Evolutionary conservation across 2,113 vertebrate species (phyloP).

Genomic region (Poeciliopsis retropinna): DNA sequence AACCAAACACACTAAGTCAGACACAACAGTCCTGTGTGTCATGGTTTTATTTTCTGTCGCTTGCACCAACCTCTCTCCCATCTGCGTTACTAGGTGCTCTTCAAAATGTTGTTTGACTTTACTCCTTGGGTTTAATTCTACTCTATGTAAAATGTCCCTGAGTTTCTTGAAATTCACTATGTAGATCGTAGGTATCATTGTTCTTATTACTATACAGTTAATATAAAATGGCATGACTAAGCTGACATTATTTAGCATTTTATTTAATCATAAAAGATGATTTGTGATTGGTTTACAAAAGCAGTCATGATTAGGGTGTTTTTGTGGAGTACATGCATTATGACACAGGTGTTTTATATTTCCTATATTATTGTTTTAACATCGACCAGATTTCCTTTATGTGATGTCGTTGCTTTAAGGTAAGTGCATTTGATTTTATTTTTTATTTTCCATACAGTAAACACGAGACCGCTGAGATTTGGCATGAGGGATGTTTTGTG

Average conservation of each 20-base stretch:
- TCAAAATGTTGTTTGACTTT: neutral
- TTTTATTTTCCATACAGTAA: slow-evolving; percentile 3
- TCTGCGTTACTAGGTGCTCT: neutral
- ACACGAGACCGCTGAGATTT: slow-evolving; percentile 13
- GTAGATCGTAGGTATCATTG: neutral
- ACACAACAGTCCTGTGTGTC: neutral
- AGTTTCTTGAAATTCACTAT: neutral
- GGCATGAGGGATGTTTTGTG: slow-evolving; percentile 14
- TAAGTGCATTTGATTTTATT: no score
- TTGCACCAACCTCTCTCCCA: no score
- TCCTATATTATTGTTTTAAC: neutral
- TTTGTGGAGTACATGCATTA: slow-evolving; percentile 5
- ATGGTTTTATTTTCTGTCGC: neutral
- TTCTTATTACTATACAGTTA: neutral
- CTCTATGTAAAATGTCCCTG: neutral
- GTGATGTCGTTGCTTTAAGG: neutral
- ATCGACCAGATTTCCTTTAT: neutral
- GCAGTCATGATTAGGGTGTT: slow-evolving; percentile 1
- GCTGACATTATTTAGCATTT: neutral
- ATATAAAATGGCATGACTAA: neutral
- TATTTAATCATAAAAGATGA: slow-evolving; percentile 7
- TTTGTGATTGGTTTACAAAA: slow-evolving; percentile 22
- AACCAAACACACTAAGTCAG: neutral
- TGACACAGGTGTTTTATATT: neutral
- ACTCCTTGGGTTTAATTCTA: neutral